Evolutionary conservation across 2,797 vertebrate genomes (phyloP), one percentile per base, ranked within the genome.

Genomic region (Tinamus major): DNA sequence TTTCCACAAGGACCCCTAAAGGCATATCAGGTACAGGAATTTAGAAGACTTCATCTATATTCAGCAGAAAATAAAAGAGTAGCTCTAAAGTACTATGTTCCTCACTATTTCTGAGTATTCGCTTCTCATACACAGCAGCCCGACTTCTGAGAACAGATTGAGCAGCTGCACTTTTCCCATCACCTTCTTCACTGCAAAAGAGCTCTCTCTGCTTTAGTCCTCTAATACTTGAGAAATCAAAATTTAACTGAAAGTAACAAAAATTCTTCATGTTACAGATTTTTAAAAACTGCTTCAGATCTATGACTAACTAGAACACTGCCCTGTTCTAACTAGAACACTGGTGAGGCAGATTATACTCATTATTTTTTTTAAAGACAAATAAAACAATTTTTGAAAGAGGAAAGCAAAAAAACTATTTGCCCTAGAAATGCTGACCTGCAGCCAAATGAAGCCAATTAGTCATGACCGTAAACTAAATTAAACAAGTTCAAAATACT

Each of bases 401-500:
- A 91, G 55, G 75, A 74, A 75, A 75, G 92, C 76, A 21, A n/a
- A 80, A 68, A 46, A 79, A 93, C 59, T 81, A 83, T 68, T 87
- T 84, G 42, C 17, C 55, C 86, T 72, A 75, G 76, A 93, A 96
- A 94, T 51, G 84, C 6, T n/a, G 69, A 92, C 68, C 56, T 18
- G 14, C 37, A 91, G 70, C 17, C 92, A 92, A 89, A 93, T 4
- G 53, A 85, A 93, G 2, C 3, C 77, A 86, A 86, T 92, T 91
- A 96, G 82, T 76, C 68, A 79, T 80, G 76, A 96, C 89, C 93
- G 53, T 65, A 93, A 82, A 71, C 67, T 70, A 94, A 83, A 93
- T 44, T 39, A 92, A 85, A 77, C 79, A 93, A 92, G 88, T 87
- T 67, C 39, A 31, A 82, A 92, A 89, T 79, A 92, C 49, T 67